Evolutionary conservation across 2,888 invertebrate species (phyloP).

Genomic region (Lucinisca nassula): DNA sequence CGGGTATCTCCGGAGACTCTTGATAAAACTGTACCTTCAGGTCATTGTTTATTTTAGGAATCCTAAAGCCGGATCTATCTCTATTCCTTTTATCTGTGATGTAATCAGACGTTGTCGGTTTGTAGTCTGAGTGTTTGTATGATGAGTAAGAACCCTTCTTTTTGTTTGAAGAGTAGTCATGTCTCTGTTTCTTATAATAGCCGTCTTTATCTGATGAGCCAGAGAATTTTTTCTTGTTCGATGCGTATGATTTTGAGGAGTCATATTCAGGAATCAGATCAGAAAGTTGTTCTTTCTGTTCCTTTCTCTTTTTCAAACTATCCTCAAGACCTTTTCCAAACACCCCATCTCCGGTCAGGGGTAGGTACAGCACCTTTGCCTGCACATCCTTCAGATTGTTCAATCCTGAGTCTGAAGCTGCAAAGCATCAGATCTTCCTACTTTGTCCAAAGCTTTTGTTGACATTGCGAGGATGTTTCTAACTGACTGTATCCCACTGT

Average conservation of each 20-base stretch:
- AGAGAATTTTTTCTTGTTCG: not conserved
- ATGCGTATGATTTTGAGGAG: not conserved
- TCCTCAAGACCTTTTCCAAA: conserved; percentile 48
- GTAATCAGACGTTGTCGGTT: not conserved
- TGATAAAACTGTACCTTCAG: too few species aligned
- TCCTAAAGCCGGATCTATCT: not conserved
- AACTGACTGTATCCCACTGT: conserved; percentile 34
- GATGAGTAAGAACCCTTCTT: not conserved
- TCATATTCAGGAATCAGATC: conserved; percentile 40
- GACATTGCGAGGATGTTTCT: conserved; percentile 57
- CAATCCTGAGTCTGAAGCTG: conserved; percentile 44
- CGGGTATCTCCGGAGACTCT: conserved; percentile 46
- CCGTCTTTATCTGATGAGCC: too few species aligned
- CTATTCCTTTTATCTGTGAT: not conserved
- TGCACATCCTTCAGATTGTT: conserved; percentile 41
- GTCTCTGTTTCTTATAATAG: too few species aligned
- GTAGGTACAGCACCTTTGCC: conserved; percentile 40
- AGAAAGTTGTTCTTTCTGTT: conserved; percentile 46
- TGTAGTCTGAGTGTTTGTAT: not conserved
- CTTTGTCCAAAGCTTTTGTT: conserved; percentile 50
- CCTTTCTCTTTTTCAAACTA: conserved; percentile 57
- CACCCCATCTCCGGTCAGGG: conserved; percentile 40
- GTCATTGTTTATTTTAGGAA: too few species aligned
- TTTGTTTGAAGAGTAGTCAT: not conserved
- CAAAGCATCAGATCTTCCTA: conserved; percentile 53